Base-by-base conservation (phyloP, 2,888 invertebrate species). In the Luperina testacea region DNA sequence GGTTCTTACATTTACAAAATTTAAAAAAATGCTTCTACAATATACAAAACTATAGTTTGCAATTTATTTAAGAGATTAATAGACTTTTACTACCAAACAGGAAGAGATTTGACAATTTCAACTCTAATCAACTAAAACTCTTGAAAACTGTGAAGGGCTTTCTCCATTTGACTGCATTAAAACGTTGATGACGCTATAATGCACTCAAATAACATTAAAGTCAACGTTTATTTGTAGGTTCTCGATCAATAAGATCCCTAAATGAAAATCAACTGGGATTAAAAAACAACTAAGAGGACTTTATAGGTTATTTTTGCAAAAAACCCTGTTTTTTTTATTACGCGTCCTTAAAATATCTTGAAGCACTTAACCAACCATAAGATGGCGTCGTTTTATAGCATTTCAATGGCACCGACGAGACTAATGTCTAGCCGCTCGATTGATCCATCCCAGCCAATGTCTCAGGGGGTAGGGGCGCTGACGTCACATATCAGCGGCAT, bases 381-480 rank as follows among this genome's bases (percentile, higher is more conserved):
- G 27, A 72, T 86, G 83, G 79, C 87, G 87, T 69, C 76, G 57
- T 45, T n/a, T 42, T 32, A 75, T 74, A 80, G 67, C 59, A 61
- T 69, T 69, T 72, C 48, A 72, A 72, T 72, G 76, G 80, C 38
- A 72, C 70, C 65, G 85, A 67, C 82, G 77, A 82, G 86, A 85
- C 86, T 64, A 70, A 64, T 76, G 86, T 87, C 84, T 79, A 70
- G 87, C 73, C 82, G 42, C 67, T 45, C 74, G 51, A 82, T 85
- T 82, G 87, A 82, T 85, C 85, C 72, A 75, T 84, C 76, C 74
- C 75, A 32, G 72, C 67, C 53, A 65, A 71, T 38, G 67, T 72
- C 72, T 75, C 59, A 73, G 65, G 77, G 78, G 79, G 78, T 75
- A 53, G 77, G 59, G 73, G 76, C 32, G 73, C 59, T 82, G 86